Conservation (phyloP, 2,113 vertebrate genomes). For the Sakesphorus luctuosus region DNA sequence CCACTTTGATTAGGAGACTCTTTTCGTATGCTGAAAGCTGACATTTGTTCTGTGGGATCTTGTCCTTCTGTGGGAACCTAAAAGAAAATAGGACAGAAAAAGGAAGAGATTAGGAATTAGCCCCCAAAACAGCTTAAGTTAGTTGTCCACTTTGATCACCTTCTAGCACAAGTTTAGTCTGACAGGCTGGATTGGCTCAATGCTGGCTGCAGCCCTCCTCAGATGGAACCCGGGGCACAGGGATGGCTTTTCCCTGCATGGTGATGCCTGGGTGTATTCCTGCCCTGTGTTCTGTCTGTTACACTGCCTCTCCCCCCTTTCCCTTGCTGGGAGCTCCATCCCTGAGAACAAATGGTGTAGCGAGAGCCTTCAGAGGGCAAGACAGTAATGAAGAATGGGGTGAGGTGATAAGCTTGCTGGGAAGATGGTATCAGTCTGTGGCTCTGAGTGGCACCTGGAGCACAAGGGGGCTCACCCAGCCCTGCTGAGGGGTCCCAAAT, state of each 20-base stretch:
- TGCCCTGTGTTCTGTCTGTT: not conserved
- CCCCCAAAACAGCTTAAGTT: not conserved
- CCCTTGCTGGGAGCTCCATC: not conserved
- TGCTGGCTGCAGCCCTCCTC: not conserved
- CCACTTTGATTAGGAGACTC: conserved; percentile 26
- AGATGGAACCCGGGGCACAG: fast-evolving
- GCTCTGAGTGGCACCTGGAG: not conserved
- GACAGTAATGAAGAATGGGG: not conserved
- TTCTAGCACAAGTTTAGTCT: not conserved
- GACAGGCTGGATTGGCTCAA: not conserved
- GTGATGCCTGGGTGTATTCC: fast-evolving
- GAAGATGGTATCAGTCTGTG: not conserved
- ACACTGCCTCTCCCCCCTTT: not conserved
- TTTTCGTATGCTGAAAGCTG: conserved; percentile 58
- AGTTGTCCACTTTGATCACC: not conserved
- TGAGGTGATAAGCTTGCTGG: not conserved
- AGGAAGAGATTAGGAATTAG: not conserved
- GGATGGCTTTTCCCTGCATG: not conserved
- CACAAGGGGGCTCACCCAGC: not conserved
- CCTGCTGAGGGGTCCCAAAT: fast-evolving
- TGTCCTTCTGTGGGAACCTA: conserved; percentile 16
- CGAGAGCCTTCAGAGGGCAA: not conserved
- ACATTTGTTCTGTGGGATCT: conserved; percentile 42
- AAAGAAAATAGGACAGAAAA: not conserved
- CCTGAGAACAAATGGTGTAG: not conserved